Base-by-base conservation (phyloP, 2,888 invertebrate species). In the Rhynchonema sp. region DNA sequence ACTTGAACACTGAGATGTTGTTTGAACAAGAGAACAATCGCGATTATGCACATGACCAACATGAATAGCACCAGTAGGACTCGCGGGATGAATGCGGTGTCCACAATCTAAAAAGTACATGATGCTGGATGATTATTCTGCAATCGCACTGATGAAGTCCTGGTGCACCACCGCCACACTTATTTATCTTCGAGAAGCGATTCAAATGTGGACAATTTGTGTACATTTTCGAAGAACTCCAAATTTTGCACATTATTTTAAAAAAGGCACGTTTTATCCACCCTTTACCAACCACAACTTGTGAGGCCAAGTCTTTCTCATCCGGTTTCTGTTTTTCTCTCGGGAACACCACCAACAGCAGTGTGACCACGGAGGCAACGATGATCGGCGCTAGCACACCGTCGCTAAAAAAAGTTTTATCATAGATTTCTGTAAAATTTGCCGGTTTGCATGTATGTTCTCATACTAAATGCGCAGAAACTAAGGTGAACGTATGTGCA, bases 21-120 rank as follows among this genome's bases (percentile, higher is more conserved):
- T 6, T 17, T 6, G 17, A 38, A 17, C 38, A 38, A 38, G 9
- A 38, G 38, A 6, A 38, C 38, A 38, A 38, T 6, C 38, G 38
- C 38, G 17, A 6, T 17, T 6, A 38, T 17, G 17, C 38, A 13
- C 9, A 6, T 38, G 38, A 17, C 38, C 17, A 30, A 17, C 57
- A 57, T 57, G 30, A 57, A 57, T 3, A 30, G 9, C 23, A 30
- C n/a, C 22, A 57, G 57, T n/a, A 29, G n/a, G 3, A 57, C 26
- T 30, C 57, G 57, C 38, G 46, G 57, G 23, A 57, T 57, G 46
- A 57, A 57, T 38, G 29, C 25, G 30, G 29, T 22, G 57, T 57
- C 57, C 30, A 57, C 38, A 9, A 29, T 22, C 57, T 57, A 23
- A 9, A 30, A 57, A 57, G n/a, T n/a, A n/a, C n/a, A n/a, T n/a